Conservation (phyloP, 2,888 invertebrate genomes). For the Eustalomyia histrio region DNA sequence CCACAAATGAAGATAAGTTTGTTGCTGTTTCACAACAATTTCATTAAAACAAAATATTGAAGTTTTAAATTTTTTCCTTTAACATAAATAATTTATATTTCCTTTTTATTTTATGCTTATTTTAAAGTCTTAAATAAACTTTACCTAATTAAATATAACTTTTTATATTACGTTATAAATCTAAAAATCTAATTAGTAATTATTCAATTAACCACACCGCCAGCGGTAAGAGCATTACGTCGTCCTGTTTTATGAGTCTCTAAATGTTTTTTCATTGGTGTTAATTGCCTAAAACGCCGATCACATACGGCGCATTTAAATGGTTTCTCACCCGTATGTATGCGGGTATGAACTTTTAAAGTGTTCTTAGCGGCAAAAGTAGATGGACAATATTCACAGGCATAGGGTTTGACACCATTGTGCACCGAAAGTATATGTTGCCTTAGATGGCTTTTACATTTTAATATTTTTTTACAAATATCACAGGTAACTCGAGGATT, state of each 20-base stretch:
- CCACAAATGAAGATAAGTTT: no score
- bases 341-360: conserved; percentile 59
- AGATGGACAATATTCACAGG: conserved; percentile 60
- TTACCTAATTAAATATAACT: no score
- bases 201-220: no score
- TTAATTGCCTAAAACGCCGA: conserved; percentile 63
- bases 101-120: no score
- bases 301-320: conserved; percentile 60
- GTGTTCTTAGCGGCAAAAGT: conserved; percentile 65
- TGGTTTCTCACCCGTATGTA: conserved; percentile 63
- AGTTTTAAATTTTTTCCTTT: no score
- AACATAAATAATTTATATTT: no score
- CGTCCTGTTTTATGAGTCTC: conserved; percentile 58
- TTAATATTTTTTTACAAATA: conserved; percentile 60
- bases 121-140: no score
- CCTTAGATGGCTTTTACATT: conserved; percentile 62
- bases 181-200: no score
- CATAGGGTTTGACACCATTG: conserved; percentile 57
- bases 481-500: conserved; percentile 54
- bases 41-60: no score
- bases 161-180: no score
- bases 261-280: conserved; percentile 64
- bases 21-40: no score
- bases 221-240: no score
- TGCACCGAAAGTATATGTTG: conserved; percentile 63